Evolutionary conservation across 2,888 invertebrate genomes (phyloP).

Genomic region (Diploptera punctata): DNA sequence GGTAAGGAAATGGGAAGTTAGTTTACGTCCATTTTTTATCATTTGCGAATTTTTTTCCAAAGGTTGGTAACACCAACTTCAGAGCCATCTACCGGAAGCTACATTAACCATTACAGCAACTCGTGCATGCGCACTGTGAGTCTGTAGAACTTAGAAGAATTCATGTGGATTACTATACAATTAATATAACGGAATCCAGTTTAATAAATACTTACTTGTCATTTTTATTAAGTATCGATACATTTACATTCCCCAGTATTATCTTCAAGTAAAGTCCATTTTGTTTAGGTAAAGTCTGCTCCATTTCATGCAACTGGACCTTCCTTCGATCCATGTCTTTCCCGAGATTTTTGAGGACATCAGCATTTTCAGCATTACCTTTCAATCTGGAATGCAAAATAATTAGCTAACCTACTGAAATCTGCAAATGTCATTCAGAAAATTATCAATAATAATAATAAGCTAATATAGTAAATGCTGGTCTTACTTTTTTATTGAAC

Average conservation of each 20-base stretch:
- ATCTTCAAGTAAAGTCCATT: conserved; percentile 91
- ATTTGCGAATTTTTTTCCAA: no score
- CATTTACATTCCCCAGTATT: conserved; percentile 97
- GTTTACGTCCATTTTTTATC: no score
- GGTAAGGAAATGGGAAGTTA: no score
- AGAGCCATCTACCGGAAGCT: no score
- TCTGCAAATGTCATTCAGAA: not conserved
- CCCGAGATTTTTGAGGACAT: conserved; percentile 61
- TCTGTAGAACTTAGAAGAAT: no score
- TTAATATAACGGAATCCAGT: no score
- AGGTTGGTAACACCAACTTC: no score
- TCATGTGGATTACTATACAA: no score
- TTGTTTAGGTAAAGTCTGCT: conserved; percentile 90
- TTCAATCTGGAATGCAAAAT: not conserved
- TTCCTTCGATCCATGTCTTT: conserved; percentile 83
- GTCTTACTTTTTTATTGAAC: conserved; percentile 78
- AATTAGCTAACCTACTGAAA: not conserved
- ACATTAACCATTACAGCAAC: no score
- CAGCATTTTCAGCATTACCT: conserved; percentile 54
- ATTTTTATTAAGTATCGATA: conserved; percentile 95
- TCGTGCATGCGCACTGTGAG: no score
- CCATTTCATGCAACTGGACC: conserved; percentile 88
- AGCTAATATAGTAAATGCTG: no score
- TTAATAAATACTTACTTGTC: conserved; percentile 93
- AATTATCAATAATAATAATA: conserved; percentile 8